These are phyloP conservation scores for Xestia ashworthii DNA, from an alignment of 2,888 invertebrate species.

Conservation along the genomic window DNA sequence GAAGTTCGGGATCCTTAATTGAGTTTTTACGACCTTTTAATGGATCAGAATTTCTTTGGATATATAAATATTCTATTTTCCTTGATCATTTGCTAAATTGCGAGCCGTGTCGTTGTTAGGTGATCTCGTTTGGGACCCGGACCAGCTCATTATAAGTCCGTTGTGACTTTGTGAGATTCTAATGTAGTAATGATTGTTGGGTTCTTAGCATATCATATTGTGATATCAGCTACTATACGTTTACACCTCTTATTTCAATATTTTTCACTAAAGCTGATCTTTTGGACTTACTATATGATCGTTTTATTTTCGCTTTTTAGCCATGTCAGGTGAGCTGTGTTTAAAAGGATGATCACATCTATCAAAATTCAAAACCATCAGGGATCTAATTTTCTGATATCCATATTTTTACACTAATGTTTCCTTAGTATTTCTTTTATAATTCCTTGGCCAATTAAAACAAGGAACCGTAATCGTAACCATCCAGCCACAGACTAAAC, in stretches of 20 bases:
- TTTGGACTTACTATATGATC: not conserved
- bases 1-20: slow-evolving; percentile 57
- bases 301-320: not conserved
- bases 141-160: slow-evolving; percentile 19
- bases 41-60: slow-evolving; percentile 55
- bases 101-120: slow-evolving; percentile 1
- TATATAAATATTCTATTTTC: slow-evolving; percentile 52
- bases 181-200: slow-evolving; percentile 19
- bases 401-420: not conserved
- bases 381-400: not conserved
- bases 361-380: not conserved
- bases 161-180: slow-evolving; percentile 25
- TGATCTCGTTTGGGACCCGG: slow-evolving; percentile 10
- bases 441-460: slow-evolving; percentile 20
- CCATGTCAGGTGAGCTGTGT: not conserved
- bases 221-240: no score
- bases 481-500: slow-evolving; percentile 38
- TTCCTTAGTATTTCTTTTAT: no score
- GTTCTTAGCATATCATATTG: not conserved
- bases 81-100: slow-evolving; percentile 57
- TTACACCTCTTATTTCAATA: not conserved
- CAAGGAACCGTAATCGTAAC: slow-evolving; percentile 17
- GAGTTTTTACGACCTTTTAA: slow-evolving; percentile 66
- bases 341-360: no score
- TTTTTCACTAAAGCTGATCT: not conserved